These are phyloP conservation scores for Mnemiopsis leidyi DNA, from an alignment of 37 sponge, comb jelly and placozoan genomes.

Conservation along the genomic window DNA sequence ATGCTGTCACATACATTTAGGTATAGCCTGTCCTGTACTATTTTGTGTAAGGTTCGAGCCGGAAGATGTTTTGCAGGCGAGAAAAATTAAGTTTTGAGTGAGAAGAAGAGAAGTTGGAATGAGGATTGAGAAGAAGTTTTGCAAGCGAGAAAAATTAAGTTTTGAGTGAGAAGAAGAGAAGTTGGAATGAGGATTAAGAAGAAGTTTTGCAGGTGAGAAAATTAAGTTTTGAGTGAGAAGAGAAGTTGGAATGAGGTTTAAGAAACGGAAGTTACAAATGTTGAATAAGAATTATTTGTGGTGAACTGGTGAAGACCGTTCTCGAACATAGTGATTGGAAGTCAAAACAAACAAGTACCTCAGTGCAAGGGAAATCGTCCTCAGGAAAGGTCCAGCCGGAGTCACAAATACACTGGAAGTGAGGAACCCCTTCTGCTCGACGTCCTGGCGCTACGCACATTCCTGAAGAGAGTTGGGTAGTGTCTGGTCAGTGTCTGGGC, in stretches of 20 bases:
- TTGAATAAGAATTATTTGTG: no score
- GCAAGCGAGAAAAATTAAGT: not conserved
- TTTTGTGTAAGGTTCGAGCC: not conserved
- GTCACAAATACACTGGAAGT: conserved; percentile 11
- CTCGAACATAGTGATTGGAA: no score
- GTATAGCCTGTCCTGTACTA: not conserved
- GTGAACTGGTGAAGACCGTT: no score
- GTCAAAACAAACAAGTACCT: not conserved
- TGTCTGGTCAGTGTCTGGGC: no score
- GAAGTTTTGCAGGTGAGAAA: not conserved
- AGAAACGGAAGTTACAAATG: not conserved
- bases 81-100: no score
- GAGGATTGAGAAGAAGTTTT: not conserved
- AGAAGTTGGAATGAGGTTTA: not conserved
- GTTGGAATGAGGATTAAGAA: not conserved
- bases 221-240: no score
- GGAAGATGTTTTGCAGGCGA: not conserved
- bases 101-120: not conserved
- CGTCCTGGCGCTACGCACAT: not conserved
- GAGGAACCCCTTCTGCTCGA: not conserved
- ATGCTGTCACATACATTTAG: not conserved
- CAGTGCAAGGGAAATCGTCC: not conserved
- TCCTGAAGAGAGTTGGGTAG: no score
- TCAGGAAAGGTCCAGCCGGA: not conserved
- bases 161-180: no score